Percentiles rank a stretch among this genome's conserved stretches.
These are phyloP conservation scores for Lasioglossum morio DNA, from an alignment of 2,888 invertebrate genomes.

Conservation along the genomic window DNA sequence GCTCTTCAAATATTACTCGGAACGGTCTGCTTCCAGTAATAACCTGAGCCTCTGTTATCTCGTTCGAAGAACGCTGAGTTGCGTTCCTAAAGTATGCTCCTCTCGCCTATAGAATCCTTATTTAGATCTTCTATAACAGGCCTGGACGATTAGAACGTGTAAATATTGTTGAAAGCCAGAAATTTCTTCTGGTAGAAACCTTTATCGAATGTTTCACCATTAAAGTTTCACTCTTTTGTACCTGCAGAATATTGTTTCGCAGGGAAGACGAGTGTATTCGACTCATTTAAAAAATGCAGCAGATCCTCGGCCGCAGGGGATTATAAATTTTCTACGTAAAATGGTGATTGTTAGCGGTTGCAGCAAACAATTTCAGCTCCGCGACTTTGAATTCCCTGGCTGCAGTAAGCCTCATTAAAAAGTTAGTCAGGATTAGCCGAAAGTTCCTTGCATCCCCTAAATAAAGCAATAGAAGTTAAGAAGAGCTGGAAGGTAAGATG, in stretches of 20 bases:
- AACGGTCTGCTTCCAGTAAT: not conserved
- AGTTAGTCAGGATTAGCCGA: not conserved
- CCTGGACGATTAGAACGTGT: too few relatives aligned
- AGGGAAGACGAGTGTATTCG: not conserved
- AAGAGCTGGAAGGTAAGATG: not conserved
- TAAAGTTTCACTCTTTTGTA: too few relatives aligned
- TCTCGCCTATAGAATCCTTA: not conserved
- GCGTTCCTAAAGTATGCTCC: not conserved
- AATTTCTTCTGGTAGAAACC: not conserved
- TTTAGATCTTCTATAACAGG: not conserved
- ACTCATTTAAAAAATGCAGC: not conserved
- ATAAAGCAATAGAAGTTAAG: not conserved
- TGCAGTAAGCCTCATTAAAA: not conserved
- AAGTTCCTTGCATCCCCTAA: not conserved
- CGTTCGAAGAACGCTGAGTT: not conserved
- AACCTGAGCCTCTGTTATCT: not conserved
- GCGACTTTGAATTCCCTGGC: not conserved
- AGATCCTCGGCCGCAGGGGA: not conserved
- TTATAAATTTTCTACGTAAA: not conserved
- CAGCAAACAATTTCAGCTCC: not conserved
- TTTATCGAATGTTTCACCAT: too few relatives aligned
- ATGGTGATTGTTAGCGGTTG: not conserved
- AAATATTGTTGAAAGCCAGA: too few relatives aligned
- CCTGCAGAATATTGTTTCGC: not conserved
- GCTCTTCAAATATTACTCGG: conserved; percentile 14